Evolutionary conservation across 2,888 invertebrate genomes (phyloP).

Genomic region (Monopis laevigella): DNA sequence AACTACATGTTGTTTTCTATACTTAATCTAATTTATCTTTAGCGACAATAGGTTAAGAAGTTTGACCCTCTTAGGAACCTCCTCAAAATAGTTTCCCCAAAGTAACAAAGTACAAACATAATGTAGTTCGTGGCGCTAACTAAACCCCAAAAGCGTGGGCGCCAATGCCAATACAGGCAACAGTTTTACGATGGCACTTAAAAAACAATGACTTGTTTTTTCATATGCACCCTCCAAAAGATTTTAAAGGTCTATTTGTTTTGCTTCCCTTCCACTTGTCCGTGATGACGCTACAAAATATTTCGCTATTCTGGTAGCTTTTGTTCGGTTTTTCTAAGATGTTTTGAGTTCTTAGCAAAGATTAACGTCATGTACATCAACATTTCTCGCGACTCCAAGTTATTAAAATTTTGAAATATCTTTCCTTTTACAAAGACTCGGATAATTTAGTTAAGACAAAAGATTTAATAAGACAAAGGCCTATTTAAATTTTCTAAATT

Average conservation of each 20-base stretch:
- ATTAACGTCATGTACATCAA: not conserved
- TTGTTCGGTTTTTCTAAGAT: constrained; percentile 4
- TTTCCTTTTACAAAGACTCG: not conserved
- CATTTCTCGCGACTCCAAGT: not conserved
- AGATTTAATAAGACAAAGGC: not conserved
- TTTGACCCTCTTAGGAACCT: too few species aligned
- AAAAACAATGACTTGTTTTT: constrained; percentile 33
- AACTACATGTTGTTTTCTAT: too few species aligned
- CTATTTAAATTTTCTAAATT: not conserved
- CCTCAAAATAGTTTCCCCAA: too few species aligned
- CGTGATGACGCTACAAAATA: constrained; percentile 41
- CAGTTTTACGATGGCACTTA: constrained; percentile 17
- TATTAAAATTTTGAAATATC: not conserved
- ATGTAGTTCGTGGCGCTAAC: constrained; percentile 10
- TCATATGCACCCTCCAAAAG: constrained; percentile 25
- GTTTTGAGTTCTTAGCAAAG: constrained; percentile 5
- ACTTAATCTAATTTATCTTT: too few species aligned
- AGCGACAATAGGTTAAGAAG: too few species aligned
- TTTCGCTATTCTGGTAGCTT: constrained; percentile 15
- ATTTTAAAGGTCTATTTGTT: constrained; percentile 45
- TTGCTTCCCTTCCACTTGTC: constrained; percentile 41
- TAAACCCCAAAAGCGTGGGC: constrained; percentile 11
- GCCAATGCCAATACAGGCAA: constrained; percentile 9
- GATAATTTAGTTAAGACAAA: not conserved
- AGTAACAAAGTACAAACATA: too few species aligned